Percentiles rank a stretch among this genome's conserved stretches.
Conservation (phyloP, 2,113 vertebrate species). For the Spea bombifrons region DNA sequence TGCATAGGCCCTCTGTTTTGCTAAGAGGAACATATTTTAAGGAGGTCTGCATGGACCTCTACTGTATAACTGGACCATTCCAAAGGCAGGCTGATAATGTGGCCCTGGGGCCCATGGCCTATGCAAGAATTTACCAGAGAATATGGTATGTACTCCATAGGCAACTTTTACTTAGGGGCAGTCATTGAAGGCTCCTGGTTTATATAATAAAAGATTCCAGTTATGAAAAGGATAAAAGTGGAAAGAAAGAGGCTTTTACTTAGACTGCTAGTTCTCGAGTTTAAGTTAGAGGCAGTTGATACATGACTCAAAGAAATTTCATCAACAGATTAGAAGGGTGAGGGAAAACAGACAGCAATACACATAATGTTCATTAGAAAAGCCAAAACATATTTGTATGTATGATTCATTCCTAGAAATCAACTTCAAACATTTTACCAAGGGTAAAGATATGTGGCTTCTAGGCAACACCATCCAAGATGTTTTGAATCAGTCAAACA, state of each 20-base stretch:
- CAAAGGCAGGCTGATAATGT: too few relatives aligned
- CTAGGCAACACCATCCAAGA: not conserved
- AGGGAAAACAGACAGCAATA: not conserved
- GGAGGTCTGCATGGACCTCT: too few relatives aligned
- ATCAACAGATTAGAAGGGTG: not conserved
- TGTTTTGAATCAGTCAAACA: not conserved
- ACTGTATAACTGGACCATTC: too few relatives aligned
- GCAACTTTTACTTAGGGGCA: too few relatives aligned
- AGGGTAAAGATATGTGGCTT: not conserved
- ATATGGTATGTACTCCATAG: too few relatives aligned
- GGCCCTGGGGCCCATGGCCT: too few relatives aligned
- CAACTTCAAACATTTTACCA: not conserved
- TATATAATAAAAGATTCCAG: too few relatives aligned
- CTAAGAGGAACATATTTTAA: too few relatives aligned
- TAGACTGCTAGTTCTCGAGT: not conserved
- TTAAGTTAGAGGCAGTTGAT: not conserved
- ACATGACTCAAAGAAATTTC: not conserved
- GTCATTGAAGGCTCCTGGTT: too few relatives aligned
- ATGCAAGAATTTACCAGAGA: too few relatives aligned
- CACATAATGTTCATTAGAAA: not conserved
- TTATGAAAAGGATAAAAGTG: not conserved
- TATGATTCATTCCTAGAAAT: not conserved
- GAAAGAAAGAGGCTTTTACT: not conserved
- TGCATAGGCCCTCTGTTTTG: too few relatives aligned
- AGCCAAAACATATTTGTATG: not conserved